Base-by-base conservation (phyloP, 1,140 invertebrate genomes). In the Lepidurus packardi region DNA sequence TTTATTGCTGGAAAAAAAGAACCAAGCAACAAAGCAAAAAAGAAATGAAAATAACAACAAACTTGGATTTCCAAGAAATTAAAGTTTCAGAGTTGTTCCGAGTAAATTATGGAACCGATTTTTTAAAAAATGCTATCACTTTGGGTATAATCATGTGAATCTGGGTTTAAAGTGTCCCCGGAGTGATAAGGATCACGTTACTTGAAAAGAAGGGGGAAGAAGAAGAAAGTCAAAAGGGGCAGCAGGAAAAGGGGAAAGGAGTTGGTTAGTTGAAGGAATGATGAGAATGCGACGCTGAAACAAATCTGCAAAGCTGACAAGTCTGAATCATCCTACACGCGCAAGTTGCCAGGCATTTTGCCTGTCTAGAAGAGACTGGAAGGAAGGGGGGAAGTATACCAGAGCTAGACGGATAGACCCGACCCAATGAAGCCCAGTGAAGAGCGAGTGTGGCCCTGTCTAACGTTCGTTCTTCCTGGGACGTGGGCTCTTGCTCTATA, bases 281-380 rank as follows among this genome's bases (percentile, higher is more conserved):
- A 21, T 13, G 53, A 21, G 16, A 13, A n/a, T 9, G 13, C 16
- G 45, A 16, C 3, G 45, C 16, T 7, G 53, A 21, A 13, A 65
- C 16, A 65, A 65, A 16, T 65, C 9, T 65, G 53, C 53, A 21
- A 65, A 65, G 21, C n/a, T 65, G 53, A 65, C 53, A 16, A n/a
- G 53, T 9, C 53, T 65, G 13, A 65, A 65, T 65, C 53, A 65
- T 65, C 53, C 8, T 13, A n/a, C 16, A n/a, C 53, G 3, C 25
- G 6, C 53, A 65, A 65, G 53, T 65, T 65, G 53, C 53, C 53
- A 16, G 53, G 53, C 53, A 21, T 65, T 65, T 65, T 65, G 53
- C 53, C 53, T n/a, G 53, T 65, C 53, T 65, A 21, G 53, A 65
- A 65, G 53, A 13, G 6, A 16, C 53, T 7, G 21, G 16, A n/a